A percentile compares a stretch with the other conserved stretches of the same genome.
These are phyloP conservation scores for Brotula barbata DNA, from an alignment of 2,797 vertebrate genomes.

Conservation along the genomic window DNA sequence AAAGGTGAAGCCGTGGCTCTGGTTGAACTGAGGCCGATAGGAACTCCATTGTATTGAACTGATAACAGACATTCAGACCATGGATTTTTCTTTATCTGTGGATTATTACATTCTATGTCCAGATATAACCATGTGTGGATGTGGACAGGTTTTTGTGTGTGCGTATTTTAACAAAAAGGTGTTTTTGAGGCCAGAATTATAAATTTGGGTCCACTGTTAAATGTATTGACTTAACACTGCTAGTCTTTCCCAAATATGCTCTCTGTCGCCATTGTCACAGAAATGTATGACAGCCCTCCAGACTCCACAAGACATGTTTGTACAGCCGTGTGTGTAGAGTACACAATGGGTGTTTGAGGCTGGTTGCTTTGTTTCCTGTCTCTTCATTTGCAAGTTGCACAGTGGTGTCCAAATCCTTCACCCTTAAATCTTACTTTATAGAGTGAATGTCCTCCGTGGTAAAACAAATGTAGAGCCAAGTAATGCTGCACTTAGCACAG, in stretches of 20 bases:
- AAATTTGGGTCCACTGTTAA: slow-evolving; percentile 33
- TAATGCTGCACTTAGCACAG: not conserved
- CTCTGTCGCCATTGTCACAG: slow-evolving; percentile 72
- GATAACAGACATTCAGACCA: slow-evolving; percentile 16
- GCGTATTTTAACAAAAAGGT: slow-evolving; percentile 3
- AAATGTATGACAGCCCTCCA: slow-evolving; percentile 67
- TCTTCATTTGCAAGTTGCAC: slow-evolving; percentile 40
- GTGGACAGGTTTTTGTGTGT: slow-evolving; percentile 5
- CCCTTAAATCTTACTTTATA: slow-evolving; percentile 5
- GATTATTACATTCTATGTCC: not conserved
- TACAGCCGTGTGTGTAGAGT: slow-evolving; percentile 60
- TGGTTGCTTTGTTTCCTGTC: slow-evolving; percentile 47
- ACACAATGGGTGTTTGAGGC: slow-evolving; percentile 52
- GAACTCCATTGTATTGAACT: slow-evolving; percentile 13
- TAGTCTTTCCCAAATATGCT: slow-evolving; percentile 35
- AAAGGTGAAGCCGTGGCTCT: not conserved
- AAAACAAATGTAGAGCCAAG: slow-evolving; percentile 16
- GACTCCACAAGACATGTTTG: slow-evolving; percentile 78
- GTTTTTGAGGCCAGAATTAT: slow-evolving; percentile 28
- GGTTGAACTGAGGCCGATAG: slow-evolving; percentile 7
- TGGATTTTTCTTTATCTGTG: slow-evolving; percentile 21
- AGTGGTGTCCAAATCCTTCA: slow-evolving; percentile 29
- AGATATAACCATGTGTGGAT: slow-evolving; percentile 9
- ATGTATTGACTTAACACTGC: slow-evolving; percentile 44
- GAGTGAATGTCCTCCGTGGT: slow-evolving; percentile 18